These are phyloP conservation scores for Lepidostoma basale DNA, from an alignment of 1,140 invertebrate genomes.

Conservation along the genomic window DNA sequence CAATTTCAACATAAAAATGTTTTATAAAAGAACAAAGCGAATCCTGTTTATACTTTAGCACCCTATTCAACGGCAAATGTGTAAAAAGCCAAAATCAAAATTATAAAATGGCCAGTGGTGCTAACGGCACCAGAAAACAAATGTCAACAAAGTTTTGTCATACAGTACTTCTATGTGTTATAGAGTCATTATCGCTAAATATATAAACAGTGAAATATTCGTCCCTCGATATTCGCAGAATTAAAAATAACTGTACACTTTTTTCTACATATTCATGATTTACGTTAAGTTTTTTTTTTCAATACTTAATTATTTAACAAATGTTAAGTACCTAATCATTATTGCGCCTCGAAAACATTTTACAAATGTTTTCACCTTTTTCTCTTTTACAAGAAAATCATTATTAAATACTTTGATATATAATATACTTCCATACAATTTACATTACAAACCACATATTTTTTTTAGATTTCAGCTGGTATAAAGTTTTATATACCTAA, in stretches of 20 bases:
- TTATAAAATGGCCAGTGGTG: conserved; percentile 17
- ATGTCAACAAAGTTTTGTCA: conserved; percentile 9
- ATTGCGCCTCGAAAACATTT: conserved; percentile 44
- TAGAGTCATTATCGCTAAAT: conserved; percentile 11
- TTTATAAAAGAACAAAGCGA: conserved; percentile 34
- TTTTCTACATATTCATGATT: conserved; percentile 13
- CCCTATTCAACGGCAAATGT: conserved; percentile 22
- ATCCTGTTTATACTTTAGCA: conserved; percentile 26
- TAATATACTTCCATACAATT: too few species aligned
- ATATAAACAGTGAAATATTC: conserved; percentile 25
- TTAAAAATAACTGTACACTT: conserved; percentile 36
- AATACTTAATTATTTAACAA: conserved; percentile 32
- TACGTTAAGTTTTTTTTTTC: conserved; percentile 5
- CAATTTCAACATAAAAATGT: conserved; percentile 44
- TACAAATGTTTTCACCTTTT: conserved; percentile 26
- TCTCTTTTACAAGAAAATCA: neutral
- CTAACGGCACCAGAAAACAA: conserved; percentile 4
- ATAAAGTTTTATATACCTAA: too few species aligned
- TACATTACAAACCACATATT: too few species aligned
- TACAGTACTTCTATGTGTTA: conserved; percentile 17
- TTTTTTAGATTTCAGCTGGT: too few species aligned
- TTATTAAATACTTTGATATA: neutral
- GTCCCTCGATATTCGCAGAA: conserved; percentile 9
- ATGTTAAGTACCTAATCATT: conserved; percentile 41
- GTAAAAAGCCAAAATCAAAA: conserved; percentile 22